Evolutionary conservation across 2,113 vertebrate genomes (phyloP).

Genomic region (Eptesicus fuscus): DNA sequence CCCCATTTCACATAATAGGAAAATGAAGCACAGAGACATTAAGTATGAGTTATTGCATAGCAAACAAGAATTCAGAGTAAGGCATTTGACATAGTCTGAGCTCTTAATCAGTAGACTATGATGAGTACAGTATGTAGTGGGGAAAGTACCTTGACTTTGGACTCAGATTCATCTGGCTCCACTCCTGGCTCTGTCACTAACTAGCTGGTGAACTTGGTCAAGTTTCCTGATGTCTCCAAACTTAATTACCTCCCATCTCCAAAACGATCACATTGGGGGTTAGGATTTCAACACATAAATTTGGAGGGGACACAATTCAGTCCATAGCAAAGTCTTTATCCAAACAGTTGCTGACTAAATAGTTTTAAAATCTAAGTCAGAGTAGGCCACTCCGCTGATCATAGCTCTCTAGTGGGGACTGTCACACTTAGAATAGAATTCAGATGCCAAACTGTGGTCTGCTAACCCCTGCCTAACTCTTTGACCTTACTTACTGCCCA

Average conservation of each 20-base stretch:
- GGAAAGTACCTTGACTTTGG: neutral
- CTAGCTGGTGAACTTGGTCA: conserved; percentile 5
- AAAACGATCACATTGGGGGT: neutral
- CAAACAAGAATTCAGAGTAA: neutral
- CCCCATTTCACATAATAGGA: neutral
- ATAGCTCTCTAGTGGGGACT: neutral
- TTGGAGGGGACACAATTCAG: neutral
- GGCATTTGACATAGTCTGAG: neutral
- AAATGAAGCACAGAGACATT: neutral
- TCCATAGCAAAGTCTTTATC: neutral
- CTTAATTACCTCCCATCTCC: neutral
- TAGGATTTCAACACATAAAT: neutral
- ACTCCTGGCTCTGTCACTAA: neutral
- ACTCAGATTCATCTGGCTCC: conserved; percentile 1
- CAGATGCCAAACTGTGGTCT: neutral
- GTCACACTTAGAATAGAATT: neutral
- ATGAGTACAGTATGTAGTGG: neutral
- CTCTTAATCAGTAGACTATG: neutral
- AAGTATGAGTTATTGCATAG: neutral
- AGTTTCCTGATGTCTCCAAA: neutral
- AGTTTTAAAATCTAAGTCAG: neutral
- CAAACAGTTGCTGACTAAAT: neutral
- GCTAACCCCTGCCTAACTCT: neutral
- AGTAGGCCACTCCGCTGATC: neutral
- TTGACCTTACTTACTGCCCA: neutral